Percentiles rank a stretch among this genome's conserved stretches.
Conservation (phyloP, 2,888 invertebrate genomes). For the Ophioninae sp. region DNA sequence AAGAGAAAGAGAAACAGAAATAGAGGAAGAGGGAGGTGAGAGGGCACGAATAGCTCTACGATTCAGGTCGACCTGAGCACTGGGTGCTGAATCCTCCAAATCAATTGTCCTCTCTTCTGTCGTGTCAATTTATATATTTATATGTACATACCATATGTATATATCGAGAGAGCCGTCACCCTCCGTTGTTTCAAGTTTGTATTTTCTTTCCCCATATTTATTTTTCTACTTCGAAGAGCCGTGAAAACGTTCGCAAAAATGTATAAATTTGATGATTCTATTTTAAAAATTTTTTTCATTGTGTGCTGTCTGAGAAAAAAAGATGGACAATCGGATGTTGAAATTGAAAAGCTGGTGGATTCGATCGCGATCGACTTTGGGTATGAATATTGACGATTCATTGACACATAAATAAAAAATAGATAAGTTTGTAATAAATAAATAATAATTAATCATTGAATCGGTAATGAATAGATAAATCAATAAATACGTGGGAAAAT, state of each 20-base stretch:
- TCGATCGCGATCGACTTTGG: neutral
- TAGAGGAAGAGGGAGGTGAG: too few relatives aligned
- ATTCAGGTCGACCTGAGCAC: constrained; percentile 38
- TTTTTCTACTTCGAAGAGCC: constrained; percentile 2
- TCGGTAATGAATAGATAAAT: too few relatives aligned
- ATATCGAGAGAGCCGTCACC: neutral
- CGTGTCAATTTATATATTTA: constrained; percentile 4
- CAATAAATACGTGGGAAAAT: too few relatives aligned
- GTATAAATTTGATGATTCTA: neutral
- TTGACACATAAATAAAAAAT: too few relatives aligned
- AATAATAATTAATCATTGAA: too few relatives aligned
- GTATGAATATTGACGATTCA: too few relatives aligned
- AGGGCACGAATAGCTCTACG: constrained; percentile 26
- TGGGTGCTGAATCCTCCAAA: constrained; percentile 43
- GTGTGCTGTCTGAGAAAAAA: neutral
- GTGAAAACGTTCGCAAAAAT: neutral
- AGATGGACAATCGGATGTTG: neutral
- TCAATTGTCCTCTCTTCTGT: constrained; percentile 38
- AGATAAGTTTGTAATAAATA: too few relatives aligned
- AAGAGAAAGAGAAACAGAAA: neutral
- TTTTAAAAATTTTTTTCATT: neutral
- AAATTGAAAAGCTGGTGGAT: neutral
- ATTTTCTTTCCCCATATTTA: neutral
- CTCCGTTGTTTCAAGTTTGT: neutral
- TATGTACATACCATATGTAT: neutral